Evolutionary conservation across 2,797 vertebrate genomes (phyloP).

Genomic region (Eleutherodactylus coqui): DNA sequence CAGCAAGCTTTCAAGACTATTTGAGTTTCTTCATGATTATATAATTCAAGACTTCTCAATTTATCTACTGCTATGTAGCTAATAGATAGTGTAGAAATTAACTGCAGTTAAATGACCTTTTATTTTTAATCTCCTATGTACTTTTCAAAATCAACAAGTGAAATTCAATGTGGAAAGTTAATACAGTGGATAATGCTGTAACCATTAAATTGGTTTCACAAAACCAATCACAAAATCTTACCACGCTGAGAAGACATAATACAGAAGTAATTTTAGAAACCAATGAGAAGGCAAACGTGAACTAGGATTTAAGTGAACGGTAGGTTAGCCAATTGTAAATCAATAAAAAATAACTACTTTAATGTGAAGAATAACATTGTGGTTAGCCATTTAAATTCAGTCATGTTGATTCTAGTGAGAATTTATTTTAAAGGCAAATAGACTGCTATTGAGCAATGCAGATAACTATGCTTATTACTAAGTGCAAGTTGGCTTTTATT

Average conservation of each 20-base stretch:
- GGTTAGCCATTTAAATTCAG: no score
- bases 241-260: not conserved
- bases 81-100: no score
- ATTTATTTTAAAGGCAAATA: no score
- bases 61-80: no score
- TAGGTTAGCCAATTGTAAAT: not conserved
- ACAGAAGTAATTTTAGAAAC: slow-evolving; percentile 5
- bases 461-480: no score
- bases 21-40: no score
- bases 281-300: not conserved
- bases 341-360: not conserved
- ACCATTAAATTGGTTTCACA: slow-evolving; percentile 19
- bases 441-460: no score
- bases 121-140: not conserved
- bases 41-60: no score
- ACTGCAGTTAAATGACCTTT: not conserved
- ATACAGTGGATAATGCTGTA: slow-evolving; percentile 1
- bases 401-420: no score
- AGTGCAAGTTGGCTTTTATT: no score
- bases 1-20: no score
- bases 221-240: slow-evolving; percentile 27
- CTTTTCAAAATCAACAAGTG: not conserved
- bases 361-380: not conserved
- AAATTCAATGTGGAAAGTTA: not conserved
- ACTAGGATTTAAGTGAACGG: not conserved